Evolutionary conservation across 1,140 invertebrate genomes (phyloP).

Genomic region (Drosophila pruinosa): DNA sequence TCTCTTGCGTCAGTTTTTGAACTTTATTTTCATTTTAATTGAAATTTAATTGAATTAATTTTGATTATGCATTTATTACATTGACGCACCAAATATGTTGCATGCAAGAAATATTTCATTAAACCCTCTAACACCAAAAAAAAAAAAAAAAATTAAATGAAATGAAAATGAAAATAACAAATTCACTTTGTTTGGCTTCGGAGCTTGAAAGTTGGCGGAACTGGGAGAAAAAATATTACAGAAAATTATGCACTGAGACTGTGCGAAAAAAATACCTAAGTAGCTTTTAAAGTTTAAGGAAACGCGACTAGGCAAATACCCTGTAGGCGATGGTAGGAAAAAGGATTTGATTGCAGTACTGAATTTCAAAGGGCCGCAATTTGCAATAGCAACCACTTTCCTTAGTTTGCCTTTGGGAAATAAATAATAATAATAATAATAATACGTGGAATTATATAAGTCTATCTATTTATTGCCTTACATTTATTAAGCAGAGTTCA

Average conservation of each 20-base stretch:
- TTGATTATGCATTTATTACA: conserved; percentile 5
- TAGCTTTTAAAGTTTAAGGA: background rate
- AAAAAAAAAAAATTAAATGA: background rate
- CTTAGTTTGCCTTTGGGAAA: too few species aligned
- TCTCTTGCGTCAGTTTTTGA: background rate
- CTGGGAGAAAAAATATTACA: conserved; percentile 1
- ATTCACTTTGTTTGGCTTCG: conserved; percentile 2
- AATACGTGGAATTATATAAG: too few species aligned
- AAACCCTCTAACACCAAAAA: too few species aligned
- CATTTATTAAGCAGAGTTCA: too few species aligned
- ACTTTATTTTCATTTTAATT: conserved; percentile 7
- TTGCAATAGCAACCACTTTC: too few species aligned
- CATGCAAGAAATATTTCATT: conserved; percentile 17
- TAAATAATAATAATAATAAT: too few species aligned
- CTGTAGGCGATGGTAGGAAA: too few species aligned
- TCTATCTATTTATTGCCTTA: too few species aligned
- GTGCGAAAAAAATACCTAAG: background rate
- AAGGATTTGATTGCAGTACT: too few species aligned
- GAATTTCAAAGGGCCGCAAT: too few species aligned
- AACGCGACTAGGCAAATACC: background rate
- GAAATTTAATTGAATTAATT: background rate
- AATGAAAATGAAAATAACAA: conserved; percentile 7
- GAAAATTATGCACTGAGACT: conserved; percentile 15
- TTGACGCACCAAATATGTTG: conserved; percentile 8
- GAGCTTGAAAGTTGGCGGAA: conserved; percentile 20